These are phyloP conservation scores for Mus musculus DNA, from an alignment of 2,113 vertebrate genomes.

Conservation along the genomic window GRCm39 chr16:89009001-89009500, in stretches of 20 bases:
- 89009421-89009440: neutral
- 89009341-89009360: neutral
- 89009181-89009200: neutral
- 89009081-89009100: too few species aligned
- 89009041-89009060: accelerated
- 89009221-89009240: neutral
- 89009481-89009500: neutral
- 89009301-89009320: neutral
- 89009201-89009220: neutral
- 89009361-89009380: neutral
- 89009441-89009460: neutral
- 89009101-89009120: neutral
- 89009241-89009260: neutral
- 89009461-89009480: neutral
- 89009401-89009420: neutral
- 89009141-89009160: neutral
- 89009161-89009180: neutral
- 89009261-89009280: too few species aligned
- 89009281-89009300: neutral
- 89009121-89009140: too few species aligned
- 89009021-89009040: too few species aligned
- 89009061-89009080: too few species aligned
- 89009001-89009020: too few species aligned
- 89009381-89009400: neutral
- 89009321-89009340: neutral